Evolutionary conservation across 2,113 vertebrate species (phyloP), one percentile per base, ranked within the genome.

Genomic region (Corythoichthys intestinalis): DNA sequence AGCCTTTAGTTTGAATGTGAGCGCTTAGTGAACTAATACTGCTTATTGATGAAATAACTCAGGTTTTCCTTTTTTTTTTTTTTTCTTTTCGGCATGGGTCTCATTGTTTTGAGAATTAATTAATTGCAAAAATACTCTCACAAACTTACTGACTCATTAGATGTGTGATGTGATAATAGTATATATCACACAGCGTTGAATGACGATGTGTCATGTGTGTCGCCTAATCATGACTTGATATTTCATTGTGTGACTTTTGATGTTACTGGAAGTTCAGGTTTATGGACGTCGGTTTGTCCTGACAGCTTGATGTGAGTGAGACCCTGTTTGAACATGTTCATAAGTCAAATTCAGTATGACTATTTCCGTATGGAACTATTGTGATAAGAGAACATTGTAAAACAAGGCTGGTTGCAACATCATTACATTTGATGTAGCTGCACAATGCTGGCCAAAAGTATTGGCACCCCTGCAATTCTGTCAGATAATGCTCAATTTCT

Each of bases 181-280:
- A n/a, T 20, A 44, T 44, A n/a, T 61, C 59, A 41, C 56, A 38
- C 17, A 61, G 8, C 17, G 20, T 61, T 20, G 17, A 61, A 61
- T 62, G 17, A 61, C 34, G 34, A 59, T 38, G 35, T n/a, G 38
- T n/a, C 20, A 28, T 28, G 20, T 28, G 20, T 28, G 38, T 11
- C 38, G 17, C 15, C 38, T 61, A 8, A 41, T 41, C 38, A 44
- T 7, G 13, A 37, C 57, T 61, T 44, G 38, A 62, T 7, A 44
- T 61, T 61, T 52, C 6, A 11, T 50, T 20, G 46, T 76, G 52
- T n/a, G 65, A 50, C 65, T 57, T 35, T 66, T 76, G 4, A 56
- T 56, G 71, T 69, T 73, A 75, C 89, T 68, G 83, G 89, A 73
- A 82, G 80, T 86, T 89, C 89, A 80, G 84, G 89, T 86, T 85